Percentiles rank a stretch among this genome's conserved stretches.
These are phyloP conservation scores for Dasyornis broadbenti DNA, from an alignment of 2,113 vertebrate species.

Conservation along the genomic window DNA sequence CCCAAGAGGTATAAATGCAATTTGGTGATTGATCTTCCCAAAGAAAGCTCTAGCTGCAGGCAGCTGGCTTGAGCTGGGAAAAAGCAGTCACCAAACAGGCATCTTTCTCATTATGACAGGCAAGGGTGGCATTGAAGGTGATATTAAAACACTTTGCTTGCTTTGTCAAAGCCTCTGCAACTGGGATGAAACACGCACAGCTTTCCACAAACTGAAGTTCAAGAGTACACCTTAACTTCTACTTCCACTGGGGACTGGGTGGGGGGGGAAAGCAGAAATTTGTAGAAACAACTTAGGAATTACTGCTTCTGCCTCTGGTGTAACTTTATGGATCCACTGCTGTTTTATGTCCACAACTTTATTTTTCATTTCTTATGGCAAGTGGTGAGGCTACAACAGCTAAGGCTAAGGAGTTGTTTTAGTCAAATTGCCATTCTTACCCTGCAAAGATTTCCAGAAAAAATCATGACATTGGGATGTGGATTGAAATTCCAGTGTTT, in stretches of 20 bases:
- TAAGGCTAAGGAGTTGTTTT: not conserved
- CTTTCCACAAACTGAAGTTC: not conserved
- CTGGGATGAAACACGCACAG: not conserved
- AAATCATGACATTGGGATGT: not conserved
- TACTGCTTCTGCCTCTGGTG: not conserved
- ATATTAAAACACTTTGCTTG: constrained; percentile 10
- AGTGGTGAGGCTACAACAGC: not conserved
- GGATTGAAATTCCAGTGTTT: not conserved
- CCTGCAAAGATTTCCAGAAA: not conserved
- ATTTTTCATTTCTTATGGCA: not conserved
- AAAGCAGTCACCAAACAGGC: not conserved
- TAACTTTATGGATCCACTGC: not conserved
- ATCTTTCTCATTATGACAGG: constrained; percentile 32
- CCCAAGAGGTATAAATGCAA: not conserved
- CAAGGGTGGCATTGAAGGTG: constrained; percentile 3
- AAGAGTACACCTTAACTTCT: not conserved
- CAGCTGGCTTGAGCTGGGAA: constrained; percentile 1
- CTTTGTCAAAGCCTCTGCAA: not conserved
- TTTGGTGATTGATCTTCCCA: constrained; percentile 35
- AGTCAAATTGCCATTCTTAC: not conserved
- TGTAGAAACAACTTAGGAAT: not conserved
- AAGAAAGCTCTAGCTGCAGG: constrained; percentile 9
- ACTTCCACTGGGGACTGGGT: not conserved
- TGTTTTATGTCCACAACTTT: not conserved
- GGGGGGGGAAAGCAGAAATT: not conserved